Evolutionary conservation across 1,140 invertebrate species (phyloP), one percentile per base, ranked within the genome.

Genomic region (Hyposmocoma kahamanoa): DNA sequence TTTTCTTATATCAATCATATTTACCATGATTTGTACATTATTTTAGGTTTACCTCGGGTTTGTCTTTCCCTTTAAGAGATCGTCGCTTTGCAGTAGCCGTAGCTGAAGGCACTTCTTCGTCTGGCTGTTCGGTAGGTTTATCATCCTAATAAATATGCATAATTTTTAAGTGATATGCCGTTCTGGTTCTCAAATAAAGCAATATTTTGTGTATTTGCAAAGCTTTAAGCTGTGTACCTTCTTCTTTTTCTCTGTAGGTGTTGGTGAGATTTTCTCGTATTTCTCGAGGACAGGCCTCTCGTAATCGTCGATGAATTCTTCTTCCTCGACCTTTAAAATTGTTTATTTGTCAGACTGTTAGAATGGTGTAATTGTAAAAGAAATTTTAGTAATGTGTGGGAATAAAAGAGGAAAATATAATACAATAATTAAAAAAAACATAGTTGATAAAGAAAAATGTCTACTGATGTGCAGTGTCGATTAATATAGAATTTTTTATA

Each of bases 261-360:
- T 87, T 20, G 85, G 84, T 65, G 84, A 70, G 21, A 88, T 83
- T 69, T 87, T 88, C 52, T 89, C 87, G 59, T 88, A 90, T 80
- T 91, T 91, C 67, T 92, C 91, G 13, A 92, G 85, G 5, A 91
- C 90, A 3, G 91, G 80, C 51, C 90, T 88, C 50, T 91, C 90
- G 62, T 91, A 91, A 75, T 92, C 90, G 22, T 84, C 80, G 58
- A 84, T 56, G 62, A 84, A 82, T 52, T 84, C 74, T 53, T 75
- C 86, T 51, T 88, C 87, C 20, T 88, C 87, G 47, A 91, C 90
- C 63, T 83, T 80, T 47, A 69, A 73, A 61, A 62, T 53, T 30
- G 15, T 22, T 11, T n/a, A n/a, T n/a, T n/a, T n/a, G n/a, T n/a
- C n/a, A n/a, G n/a, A n/a, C n/a, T n/a, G n/a, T n/a, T n/a, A n/a